phyloP scores from a whole-genome alignment of 2,888 invertebrate species.

The Anaspis maculata region DNA sequence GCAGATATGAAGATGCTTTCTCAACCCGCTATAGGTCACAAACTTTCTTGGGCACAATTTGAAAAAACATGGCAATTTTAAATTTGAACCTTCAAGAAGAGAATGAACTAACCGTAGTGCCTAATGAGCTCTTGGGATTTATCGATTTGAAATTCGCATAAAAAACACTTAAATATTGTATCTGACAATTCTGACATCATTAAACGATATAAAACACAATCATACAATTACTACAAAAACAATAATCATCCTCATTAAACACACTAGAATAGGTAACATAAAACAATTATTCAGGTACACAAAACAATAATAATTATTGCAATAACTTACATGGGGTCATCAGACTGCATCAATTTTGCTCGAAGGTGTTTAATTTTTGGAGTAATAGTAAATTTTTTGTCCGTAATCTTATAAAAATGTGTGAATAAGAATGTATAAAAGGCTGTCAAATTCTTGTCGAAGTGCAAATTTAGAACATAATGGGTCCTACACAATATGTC shows the following conservation, averaged over 20 bases:
- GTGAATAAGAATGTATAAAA: constrained; percentile 4
- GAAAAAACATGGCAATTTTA: too few relatives aligned
- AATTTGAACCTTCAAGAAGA: too few relatives aligned
- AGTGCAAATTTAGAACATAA: constrained; percentile 6
- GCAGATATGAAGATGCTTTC: too few relatives aligned
- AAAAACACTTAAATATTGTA: background rate
- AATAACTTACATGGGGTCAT: too few relatives aligned
- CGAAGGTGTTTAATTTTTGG: constrained; percentile 4
- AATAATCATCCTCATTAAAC: too few relatives aligned
- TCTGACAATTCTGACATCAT: background rate
- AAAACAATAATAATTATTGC: too few relatives aligned
- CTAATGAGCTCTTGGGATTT: too few relatives aligned
- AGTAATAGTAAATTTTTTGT: constrained; percentile 2
- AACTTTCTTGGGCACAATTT: too few relatives aligned
- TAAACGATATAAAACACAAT: too few relatives aligned
- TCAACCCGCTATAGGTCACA: too few relatives aligned
- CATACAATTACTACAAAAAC: too few relatives aligned
- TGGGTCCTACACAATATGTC: constrained; percentile 4
- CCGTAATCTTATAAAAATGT: constrained; percentile 9
- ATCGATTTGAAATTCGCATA: too few relatives aligned
- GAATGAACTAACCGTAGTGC: background rate
- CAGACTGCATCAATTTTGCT: background rate
- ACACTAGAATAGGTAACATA: background rate
- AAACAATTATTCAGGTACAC: background rate
- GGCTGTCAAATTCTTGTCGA: constrained; percentile 1